phyloP scores from a whole-genome alignment of 2,888 invertebrate species.

The Cancer borealis region DNA sequence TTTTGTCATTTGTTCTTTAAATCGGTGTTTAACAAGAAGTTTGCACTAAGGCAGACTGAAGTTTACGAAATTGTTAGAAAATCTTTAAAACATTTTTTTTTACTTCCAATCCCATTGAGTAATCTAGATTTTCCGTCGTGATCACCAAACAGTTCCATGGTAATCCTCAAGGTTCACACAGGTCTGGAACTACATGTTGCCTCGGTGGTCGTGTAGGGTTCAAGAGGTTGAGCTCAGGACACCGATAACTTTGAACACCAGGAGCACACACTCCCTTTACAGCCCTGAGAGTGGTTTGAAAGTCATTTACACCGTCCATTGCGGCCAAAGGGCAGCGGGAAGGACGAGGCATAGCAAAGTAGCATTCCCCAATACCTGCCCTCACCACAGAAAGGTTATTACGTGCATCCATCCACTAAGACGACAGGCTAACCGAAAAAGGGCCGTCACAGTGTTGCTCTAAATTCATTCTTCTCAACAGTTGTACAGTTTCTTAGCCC shows the following conservation, averaged over 20 bases:
- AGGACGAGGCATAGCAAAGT: background rate
- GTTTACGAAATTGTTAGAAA: no score
- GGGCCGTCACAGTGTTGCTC: background rate
- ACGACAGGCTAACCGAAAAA: background rate
- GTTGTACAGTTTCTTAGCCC: background rate
- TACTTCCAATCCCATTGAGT: no score
- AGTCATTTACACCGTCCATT: background rate
- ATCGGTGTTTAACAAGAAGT: no score
- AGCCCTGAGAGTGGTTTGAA: background rate
- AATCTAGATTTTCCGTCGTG: no score
- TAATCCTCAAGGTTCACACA: no score
- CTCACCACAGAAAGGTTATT: background rate
- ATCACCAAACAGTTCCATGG: no score
- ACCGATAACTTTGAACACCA: background rate
- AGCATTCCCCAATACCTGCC: background rate
- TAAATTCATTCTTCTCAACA: background rate
- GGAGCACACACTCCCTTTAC: background rate
- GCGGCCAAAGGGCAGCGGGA: background rate
- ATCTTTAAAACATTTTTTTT: no score
- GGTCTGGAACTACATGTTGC: no score
- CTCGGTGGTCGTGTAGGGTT: background rate
- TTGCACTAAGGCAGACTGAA: no score
- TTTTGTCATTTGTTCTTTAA: no score
- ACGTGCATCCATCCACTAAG: background rate
- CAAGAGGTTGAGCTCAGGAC: background rate